phyloP scores from a whole-genome alignment of 2,113 vertebrate species.

The Crotalus tigris region DNA sequence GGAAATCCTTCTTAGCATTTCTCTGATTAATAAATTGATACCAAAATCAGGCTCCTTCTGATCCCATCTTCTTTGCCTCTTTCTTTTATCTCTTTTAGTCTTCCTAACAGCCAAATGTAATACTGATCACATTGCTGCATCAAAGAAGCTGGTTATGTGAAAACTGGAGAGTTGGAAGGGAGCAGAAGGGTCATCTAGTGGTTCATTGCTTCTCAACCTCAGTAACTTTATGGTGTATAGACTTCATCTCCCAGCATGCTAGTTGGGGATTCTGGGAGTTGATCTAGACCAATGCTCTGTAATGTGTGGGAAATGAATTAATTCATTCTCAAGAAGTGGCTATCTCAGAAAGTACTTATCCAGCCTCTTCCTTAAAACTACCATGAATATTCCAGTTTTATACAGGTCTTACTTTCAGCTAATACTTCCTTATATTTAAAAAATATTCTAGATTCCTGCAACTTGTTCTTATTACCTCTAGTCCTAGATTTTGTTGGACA shows the following conservation, averaged over 20 bases:
- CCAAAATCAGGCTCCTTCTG: neutral
- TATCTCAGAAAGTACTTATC: neutral
- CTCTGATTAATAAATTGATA: neutral
- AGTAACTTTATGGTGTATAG: neutral
- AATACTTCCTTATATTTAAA: neutral
- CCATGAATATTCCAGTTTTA: neutral
- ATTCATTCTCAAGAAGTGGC: neutral
- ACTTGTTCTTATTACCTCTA: neutral
- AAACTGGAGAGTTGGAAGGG: neutral
- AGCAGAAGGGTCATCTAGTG: neutral
- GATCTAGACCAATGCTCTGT: neutral
- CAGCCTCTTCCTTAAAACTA: neutral
- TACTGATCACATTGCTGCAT: neutral
- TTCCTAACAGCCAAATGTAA: neutral
- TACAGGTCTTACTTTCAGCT: neutral
- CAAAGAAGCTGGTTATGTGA: neutral
- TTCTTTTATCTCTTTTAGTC: neutral
- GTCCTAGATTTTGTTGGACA: neutral
- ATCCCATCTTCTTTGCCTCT: neutral
- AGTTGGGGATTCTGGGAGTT: neutral
- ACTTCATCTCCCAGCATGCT: neutral
- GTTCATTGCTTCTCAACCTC: neutral
- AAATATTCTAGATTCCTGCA: neutral
- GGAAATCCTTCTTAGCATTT: neutral
- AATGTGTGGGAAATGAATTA: neutral